These are phyloP conservation scores for Amblyteles armatorius DNA, from an alignment of 2,888 invertebrate species.

Conservation along the genomic window DNA sequence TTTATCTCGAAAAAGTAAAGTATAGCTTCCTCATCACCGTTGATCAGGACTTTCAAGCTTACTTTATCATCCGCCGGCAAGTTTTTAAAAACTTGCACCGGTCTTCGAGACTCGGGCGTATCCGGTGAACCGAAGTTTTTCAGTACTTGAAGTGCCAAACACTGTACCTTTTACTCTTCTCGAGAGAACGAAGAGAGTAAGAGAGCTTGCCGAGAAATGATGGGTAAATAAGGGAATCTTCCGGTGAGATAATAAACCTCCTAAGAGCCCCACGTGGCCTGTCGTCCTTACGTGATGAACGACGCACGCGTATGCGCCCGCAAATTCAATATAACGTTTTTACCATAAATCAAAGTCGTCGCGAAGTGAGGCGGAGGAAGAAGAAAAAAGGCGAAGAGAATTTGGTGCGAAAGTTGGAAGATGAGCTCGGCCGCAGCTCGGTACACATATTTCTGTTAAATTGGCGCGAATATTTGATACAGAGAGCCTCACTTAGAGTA, in stretches of 20 bases:
- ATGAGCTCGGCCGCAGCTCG: neutral
- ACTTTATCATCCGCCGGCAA: neutral
- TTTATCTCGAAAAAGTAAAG: too few relatives aligned
- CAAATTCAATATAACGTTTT: conserved; percentile 43
- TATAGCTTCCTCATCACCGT: neutral
- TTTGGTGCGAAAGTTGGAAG: neutral
- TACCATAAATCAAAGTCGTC: conserved; percentile 35
- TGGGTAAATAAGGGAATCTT: conserved; percentile 41
- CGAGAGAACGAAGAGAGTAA: neutral
- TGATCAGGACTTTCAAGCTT: neutral
- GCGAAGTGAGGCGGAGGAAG: neutral
- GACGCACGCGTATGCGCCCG: conserved; percentile 30
- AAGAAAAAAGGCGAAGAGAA: neutral
- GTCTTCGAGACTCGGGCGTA: neutral
- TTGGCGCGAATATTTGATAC: conserved; percentile 27
- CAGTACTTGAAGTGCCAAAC: neutral
- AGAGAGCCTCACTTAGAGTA: neutral
- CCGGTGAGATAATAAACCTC: conserved; percentile 31
- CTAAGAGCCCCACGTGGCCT: neutral
- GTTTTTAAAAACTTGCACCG: neutral
- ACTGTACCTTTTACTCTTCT: neutral
- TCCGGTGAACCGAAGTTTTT: neutral
- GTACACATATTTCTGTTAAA: conserved; percentile 25
- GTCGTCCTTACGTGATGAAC: conserved; percentile 45
- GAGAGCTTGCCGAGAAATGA: neutral